Evolutionary conservation across 1,140 invertebrate species (phyloP), one percentile per base, ranked within the genome.

Genomic region (Pseudomyrmex gracilis): DNA sequence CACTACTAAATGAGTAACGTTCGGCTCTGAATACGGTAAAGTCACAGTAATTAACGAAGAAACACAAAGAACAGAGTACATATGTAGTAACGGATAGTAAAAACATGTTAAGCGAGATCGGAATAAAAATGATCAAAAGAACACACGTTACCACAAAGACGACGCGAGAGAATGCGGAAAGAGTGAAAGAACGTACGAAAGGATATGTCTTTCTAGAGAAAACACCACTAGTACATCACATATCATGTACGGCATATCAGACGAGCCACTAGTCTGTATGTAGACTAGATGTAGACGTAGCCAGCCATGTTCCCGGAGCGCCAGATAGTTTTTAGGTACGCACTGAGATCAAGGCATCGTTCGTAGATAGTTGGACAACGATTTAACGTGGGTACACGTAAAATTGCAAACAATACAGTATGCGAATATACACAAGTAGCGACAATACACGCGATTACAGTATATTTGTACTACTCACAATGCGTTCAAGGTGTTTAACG

Each of bases 231-330:
- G 93, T 90, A 91, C 93, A 92, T 93, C 92, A 92, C 91, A 94
- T 93, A 92, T 93, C 92, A 93, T 92, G 91, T 93, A 90, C 92
- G 90, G 82, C 92, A 93, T 93, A 93, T 93, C 92, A 90, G 91
- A 93, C 87, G 89, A 93, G 90, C 90, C 91, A 90, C 91, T 93
- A 93, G 93, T 93, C 92, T 93, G 86, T 92, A 92, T 91, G 91
- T 93, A 93, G 93, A 93, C 93, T 93, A 93, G 92, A 90, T 91
- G 92, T 94, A 94, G 92, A 93, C 90, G 91, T 94, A 94, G 93
- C 93, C 71, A 88, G 93, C 92, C 90, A 93, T 92, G 92, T 91
- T 89, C 91, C 92, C 88, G 92, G 92, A 93, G 84, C 93, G 91
- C 91, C 93, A 92, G 90, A 93, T 94, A 93, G 92, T 90, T 93